Evolutionary conservation across 2,113 vertebrate genomes (phyloP).

Genomic region (Microtus pennsylvanicus): DNA sequence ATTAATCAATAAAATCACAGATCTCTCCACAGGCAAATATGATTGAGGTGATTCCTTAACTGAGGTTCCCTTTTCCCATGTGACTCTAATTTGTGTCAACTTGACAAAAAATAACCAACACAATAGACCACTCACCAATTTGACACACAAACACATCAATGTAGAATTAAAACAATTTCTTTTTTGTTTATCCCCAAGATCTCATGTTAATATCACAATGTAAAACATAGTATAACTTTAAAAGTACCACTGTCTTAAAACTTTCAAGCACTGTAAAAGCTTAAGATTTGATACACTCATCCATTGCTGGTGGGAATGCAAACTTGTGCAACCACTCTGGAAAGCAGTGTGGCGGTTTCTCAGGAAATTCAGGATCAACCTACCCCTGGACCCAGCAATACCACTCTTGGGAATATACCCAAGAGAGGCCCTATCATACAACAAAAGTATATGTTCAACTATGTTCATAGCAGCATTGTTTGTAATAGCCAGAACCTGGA

Average conservation of each 20-base stretch:
- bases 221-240: background rate
- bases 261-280: background rate
- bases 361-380: no score
- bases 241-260: background rate
- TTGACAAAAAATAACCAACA: background rate
- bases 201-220: background rate
- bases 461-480: no score
- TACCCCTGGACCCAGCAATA: no score
- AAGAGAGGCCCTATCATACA: no score
- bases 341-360: no score
- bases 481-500: no score
- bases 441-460: no score
- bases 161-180: background rate
- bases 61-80: background rate
- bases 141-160: background rate
- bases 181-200: background rate
- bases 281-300: background rate
- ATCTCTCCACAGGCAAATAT: background rate
- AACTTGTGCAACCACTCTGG: no score
- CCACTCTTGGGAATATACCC: no score
- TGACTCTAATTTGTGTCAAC: background rate
- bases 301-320: no score
- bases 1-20: background rate
- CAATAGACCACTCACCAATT: background rate
- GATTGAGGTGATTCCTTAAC: background rate